Evolutionary conservation across 1,140 invertebrate genomes (phyloP), one percentile per base, ranked within the genome.

Genomic region (Melanaphis sacchari): DNA sequence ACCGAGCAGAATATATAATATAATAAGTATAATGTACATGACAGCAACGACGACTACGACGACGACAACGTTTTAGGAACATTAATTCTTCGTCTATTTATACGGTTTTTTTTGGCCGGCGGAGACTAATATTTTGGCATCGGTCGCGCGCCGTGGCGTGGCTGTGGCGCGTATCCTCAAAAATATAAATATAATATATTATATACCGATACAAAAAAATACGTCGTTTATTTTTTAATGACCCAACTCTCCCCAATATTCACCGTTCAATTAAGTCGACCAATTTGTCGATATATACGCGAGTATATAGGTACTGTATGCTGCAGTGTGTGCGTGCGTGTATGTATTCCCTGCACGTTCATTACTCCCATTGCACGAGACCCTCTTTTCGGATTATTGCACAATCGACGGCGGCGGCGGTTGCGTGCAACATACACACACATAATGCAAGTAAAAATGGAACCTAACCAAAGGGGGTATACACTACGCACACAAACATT

Each of bases 371-470:
- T 90, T 38, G 36, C 21, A 26, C 26, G 31, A 31, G 87, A 90
- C 88, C 88, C 89, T 66, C 89, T 90, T 90, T 90, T 90, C 89
- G 89, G 89, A 90, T 90, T 90, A 90, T 90, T 90, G 89, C 89
- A 90, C 88, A 89, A 89, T 89, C 88, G 88, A 38, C 89, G 38
- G 52, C 46, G 43, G 85, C 18, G n/a, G 87, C 40, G 54, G 52
- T 59, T 90, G 52, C 89, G 89, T 41, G 52, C 46, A 52, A 54
- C 88, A 89, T 9, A 90, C 49, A 54, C 88, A 24, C 52, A 88
- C 41, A 41, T 41, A 54, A 89, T 38, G 49, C 87, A 11, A 24
- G 87, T 89, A 89, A 89, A 89, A 89, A 89, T 38, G 52, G 87
- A 54, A 92, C 41, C 40, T 46, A 92, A 92, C 41, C 40, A 46